A percentile compares a stretch with the other conserved stretches of the same genome.
Conservation (phyloP, 2,888 invertebrate species). For the Plagodis dolabraria region DNA sequence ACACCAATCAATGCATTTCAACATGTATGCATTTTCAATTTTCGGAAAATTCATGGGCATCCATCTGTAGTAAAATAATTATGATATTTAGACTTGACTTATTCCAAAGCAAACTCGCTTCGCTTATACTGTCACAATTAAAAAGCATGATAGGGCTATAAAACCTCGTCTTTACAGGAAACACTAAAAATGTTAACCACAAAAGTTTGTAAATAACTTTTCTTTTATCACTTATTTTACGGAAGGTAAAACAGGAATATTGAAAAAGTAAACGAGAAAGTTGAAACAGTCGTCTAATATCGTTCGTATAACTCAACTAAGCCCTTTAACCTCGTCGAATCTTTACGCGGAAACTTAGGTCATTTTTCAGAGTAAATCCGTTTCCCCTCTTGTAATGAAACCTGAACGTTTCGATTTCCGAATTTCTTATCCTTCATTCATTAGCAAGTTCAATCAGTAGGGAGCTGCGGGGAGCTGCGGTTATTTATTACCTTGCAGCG, state of each 20-base stretch:
- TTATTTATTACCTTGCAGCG: conserved; percentile 82
- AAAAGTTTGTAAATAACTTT: conserved; percentile 22
- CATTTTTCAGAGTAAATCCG: conserved; percentile 70
- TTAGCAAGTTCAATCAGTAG: conserved; percentile 84
- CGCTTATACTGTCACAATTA: too few species aligned
- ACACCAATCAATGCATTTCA: too few species aligned
- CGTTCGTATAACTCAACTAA: conserved; percentile 19
- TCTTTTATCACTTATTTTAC: conserved; percentile 23
- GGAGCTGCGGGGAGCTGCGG: conserved; percentile 57
- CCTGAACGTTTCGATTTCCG: conserved; percentile 70
- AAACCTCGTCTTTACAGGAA: conserved; percentile 4
- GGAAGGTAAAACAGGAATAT: conserved; percentile 24
- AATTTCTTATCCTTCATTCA: conserved; percentile 82
- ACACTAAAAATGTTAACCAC: conserved; percentile 18
- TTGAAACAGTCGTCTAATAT: conserved; percentile 23
- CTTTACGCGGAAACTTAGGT: conserved; percentile 59
- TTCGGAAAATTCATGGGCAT: too few species aligned
- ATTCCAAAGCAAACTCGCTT: too few species aligned
- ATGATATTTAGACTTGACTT: too few species aligned
- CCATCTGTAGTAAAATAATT: too few species aligned
- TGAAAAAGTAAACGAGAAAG: conserved; percentile 28
- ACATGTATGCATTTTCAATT: too few species aligned
- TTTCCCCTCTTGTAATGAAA: conserved; percentile 51
- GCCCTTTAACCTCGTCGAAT: conserved; percentile 32
- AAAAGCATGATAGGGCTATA: too few species aligned